phyloP scores from a whole-genome alignment of 1,140 invertebrate species.

The Bicyclus anynana region DNA sequence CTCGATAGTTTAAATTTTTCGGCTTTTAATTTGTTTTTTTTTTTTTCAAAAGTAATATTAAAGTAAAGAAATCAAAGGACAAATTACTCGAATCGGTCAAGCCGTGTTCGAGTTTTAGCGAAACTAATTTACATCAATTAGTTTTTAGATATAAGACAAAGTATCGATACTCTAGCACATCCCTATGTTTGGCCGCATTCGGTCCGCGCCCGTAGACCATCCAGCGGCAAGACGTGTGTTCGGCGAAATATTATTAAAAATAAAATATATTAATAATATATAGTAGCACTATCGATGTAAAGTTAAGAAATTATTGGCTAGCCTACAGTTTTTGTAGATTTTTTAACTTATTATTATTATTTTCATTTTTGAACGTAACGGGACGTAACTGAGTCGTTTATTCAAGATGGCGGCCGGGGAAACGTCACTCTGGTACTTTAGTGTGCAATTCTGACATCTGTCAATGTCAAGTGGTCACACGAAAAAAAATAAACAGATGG shows the following conservation, averaged over 20 bases:
- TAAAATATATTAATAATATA: constrained; percentile 51
- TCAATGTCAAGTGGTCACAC: too few species aligned
- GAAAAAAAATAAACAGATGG: too few species aligned
- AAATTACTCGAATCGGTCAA: too few species aligned
- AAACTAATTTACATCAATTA: too few species aligned
- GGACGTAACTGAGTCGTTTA: constrained; percentile 7
- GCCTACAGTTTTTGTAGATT: constrained; percentile 51
- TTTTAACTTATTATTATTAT: constrained; percentile 47
- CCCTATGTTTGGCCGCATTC: constrained; percentile 7
- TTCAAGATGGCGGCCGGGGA: constrained; percentile 27
- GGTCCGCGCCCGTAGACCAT: constrained; percentile 13
- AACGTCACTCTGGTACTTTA: too few species aligned
- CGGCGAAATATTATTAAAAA: constrained; percentile 37
- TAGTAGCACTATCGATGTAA: constrained; percentile 60
- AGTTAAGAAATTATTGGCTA: constrained; percentile 51
- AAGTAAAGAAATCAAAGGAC: too few species aligned
- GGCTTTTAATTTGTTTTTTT: too few species aligned
- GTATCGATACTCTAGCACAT: neutral
- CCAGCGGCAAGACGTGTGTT: constrained; percentile 20
- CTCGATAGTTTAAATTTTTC: too few species aligned
- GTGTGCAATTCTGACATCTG: too few species aligned
- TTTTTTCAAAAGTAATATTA: too few species aligned
- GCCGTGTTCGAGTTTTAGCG: too few species aligned
- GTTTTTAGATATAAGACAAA: too few species aligned
- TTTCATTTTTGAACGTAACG: constrained; percentile 22